Percentiles rank a stretch among this genome's conserved stretches.
Evolutionary conservation across 2,888 invertebrate species (phyloP).

Genomic region (Incurvaria masculella): DNA sequence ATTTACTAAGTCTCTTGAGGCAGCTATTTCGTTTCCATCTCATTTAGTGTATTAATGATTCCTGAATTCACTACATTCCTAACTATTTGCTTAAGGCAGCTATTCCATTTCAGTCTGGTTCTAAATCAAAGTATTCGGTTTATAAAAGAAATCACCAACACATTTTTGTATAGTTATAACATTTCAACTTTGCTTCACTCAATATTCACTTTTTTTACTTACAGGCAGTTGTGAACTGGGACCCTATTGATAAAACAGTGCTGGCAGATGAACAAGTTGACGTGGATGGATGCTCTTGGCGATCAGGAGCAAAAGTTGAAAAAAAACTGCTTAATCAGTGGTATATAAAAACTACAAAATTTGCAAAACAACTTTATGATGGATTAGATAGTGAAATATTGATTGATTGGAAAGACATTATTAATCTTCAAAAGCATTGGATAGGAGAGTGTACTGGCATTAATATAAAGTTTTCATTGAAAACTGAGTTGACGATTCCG

Average conservation of each 20-base stretch:
- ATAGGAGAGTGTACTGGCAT: constrained; percentile 84
- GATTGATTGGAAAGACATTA: constrained; percentile 81
- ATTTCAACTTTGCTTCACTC: too few species aligned
- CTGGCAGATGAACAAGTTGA: constrained; percentile 98
- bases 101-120: too few species aligned
- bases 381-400: constrained; percentile 67
- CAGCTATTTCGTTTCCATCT: too few species aligned
- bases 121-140: too few species aligned
- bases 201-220: constrained; percentile 17
- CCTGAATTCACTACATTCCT: too few species aligned
- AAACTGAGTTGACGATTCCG: constrained; percentile 16
- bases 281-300: constrained; percentile 86
- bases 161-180: too few species aligned
- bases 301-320: constrained; percentile 94
- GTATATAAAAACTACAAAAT: constrained; percentile 89
- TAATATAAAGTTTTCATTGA: constrained; percentile 62
- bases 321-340: constrained; percentile 88
- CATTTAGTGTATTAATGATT: too few species aligned
- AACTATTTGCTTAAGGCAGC: too few species aligned
- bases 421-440: constrained; percentile 84
- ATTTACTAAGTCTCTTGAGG: too few species aligned
- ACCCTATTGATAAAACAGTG: constrained; percentile 96
- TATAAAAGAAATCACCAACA: too few species aligned
- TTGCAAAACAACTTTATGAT: constrained; percentile 67
- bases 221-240: constrained; percentile 94